Conservation (phyloP, 2,113 vertebrate species). For the Xiphophorus maculatus region DNA sequence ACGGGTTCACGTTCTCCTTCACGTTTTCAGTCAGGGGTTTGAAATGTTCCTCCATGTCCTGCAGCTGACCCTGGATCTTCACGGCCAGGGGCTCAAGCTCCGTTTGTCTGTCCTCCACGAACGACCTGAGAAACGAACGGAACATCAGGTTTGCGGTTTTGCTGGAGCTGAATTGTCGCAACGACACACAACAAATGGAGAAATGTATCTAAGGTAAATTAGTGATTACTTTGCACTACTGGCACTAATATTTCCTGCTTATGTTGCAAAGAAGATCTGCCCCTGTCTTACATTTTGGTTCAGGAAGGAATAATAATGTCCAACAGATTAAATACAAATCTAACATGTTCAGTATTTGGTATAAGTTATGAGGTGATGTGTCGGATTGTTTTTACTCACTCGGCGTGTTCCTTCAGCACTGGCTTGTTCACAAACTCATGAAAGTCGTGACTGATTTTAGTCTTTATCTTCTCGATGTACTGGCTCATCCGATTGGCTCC, state of each 20-base stretch:
- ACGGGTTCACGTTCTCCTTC: slow-evolving; percentile 53
- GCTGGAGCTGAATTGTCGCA: not conserved
- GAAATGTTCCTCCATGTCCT: slow-evolving; percentile 49
- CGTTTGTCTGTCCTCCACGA: slow-evolving; percentile 45
- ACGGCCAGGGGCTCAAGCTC: slow-evolving; percentile 61
- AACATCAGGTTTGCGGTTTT: not conserved
- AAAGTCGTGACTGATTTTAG: slow-evolving; percentile 45
- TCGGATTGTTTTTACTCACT: slow-evolving; percentile 57
- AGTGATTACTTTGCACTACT: too few relatives aligned
- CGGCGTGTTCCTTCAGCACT: slow-evolving; percentile 53
- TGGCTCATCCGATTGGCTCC: slow-evolving; percentile 3
- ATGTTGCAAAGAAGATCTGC: too few relatives aligned
- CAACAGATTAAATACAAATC: too few relatives aligned
- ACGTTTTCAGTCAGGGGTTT: slow-evolving; percentile 49
- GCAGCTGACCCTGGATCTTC: slow-evolving; percentile 62
- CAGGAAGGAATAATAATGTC: too few relatives aligned
- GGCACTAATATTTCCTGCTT: too few relatives aligned
- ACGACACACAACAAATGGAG: not conserved
- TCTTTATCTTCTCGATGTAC: slow-evolving; percentile 60
- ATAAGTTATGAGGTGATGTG: not conserved
- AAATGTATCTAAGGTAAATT: too few relatives aligned
- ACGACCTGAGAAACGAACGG: slow-evolving; percentile 40
- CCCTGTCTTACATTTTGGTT: too few relatives aligned
- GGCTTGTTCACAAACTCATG: slow-evolving; percentile 26
- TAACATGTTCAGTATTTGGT: not conserved